Evolutionary conservation across 2,888 invertebrate species (phyloP), one percentile per base, ranked within the genome.

Genomic region (Polylopha cassiicola): DNA sequence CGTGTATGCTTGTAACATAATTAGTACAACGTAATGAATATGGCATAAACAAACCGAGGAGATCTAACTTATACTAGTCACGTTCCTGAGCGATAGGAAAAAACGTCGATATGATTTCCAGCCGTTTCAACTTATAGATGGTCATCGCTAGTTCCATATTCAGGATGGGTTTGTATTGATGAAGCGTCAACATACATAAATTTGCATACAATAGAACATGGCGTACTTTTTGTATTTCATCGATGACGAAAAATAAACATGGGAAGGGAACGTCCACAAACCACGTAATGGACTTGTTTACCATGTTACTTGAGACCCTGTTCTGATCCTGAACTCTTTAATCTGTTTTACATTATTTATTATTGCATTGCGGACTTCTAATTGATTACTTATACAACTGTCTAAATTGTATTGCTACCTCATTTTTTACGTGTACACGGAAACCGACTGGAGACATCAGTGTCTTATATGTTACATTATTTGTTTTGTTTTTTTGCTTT

Each of bases 141-240:
- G 15, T 34, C 33, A 29, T 28, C 28, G 33, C 39, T 18, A 23
- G 4, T 27, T 14, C 39, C 28, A 18, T 34, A 34, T 10, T 23
- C 32, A 22, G 28, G 8, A 29, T 16, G 24, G 20, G 29, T 13
- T 20, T 13, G 22, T 22, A 23, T 20, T 28, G 34, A 36, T 21
- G 13, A 26, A 36, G 21, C 20, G 29, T 30, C 30, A 29, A 34
- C 28, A 41, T 41, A 37, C 23, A 29, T 33, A 27, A 22, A 39
- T 33, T 41, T 41, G 34, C 34, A 41, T 41, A 41, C 34, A 41
- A 41, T 41, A 20, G 41, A 36, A 30, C 15, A 15, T 28, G 8
- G 29, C 26, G 24, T 24, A 30, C 11, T 36, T 36, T 39, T 41
- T 9, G 24, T 34, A 9, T 36, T 24, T 23, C 9, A 4, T 11